phyloP scores from a whole-genome alignment of 2,113 vertebrate genomes.

The Erythrocercus mccallii region DNA sequence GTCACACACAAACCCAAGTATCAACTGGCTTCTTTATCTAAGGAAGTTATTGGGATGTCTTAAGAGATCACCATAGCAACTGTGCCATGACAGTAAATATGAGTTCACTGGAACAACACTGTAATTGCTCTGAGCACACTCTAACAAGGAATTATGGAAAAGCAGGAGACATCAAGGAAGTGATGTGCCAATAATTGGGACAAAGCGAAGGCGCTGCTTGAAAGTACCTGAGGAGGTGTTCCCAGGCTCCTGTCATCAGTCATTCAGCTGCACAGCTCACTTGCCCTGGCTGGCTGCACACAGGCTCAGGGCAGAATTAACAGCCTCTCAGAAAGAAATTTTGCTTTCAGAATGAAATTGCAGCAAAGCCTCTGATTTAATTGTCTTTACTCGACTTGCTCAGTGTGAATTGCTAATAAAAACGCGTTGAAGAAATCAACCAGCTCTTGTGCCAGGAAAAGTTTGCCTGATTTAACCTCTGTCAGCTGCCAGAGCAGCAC shows the following conservation, averaged over 20 bases:
- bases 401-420: not conserved
- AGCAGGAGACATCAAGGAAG: not conserved
- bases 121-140: slow-evolving; percentile 21
- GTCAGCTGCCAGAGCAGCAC: not conserved
- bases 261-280: not conserved
- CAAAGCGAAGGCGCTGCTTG: fast-evolving
- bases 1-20: not conserved
- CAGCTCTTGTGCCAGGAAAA: not conserved
- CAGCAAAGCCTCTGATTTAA: not conserved
- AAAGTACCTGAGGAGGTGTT: not conserved
- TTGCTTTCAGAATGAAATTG: not conserved
- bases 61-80: slow-evolving; percentile 68
- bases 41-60: slow-evolving; percentile 54
- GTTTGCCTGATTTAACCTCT: not conserved
- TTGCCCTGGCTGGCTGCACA: fast-evolving
- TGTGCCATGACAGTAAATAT: slow-evolving; percentile 49
- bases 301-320: not conserved
- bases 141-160: not conserved
- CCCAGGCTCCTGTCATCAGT: fast-evolving
- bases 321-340: not conserved
- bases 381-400: not conserved
- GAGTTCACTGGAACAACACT: slow-evolving; percentile 30
- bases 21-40: slow-evolving; percentile 36
- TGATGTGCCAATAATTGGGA: not conserved
- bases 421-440: not conserved